Evolutionary conservation across 2,888 invertebrate species (phyloP), one percentile per base, ranked within the genome.

Genomic region (Cataglyphis cursor): DNA sequence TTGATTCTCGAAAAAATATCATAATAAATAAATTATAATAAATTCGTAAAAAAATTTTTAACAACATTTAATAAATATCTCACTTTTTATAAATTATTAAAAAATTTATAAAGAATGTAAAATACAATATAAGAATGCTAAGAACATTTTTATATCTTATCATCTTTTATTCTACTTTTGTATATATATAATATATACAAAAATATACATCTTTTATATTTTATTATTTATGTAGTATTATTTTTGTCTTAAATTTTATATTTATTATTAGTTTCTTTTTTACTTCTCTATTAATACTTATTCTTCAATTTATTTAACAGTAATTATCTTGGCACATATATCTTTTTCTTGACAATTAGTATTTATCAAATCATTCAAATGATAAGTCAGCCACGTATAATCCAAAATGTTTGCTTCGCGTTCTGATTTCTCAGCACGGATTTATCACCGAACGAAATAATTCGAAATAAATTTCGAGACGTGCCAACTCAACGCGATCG

Each of bases 401-500:
- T 21, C n/a, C 51, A 54, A 54, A 51, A 21, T 10, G 54, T 54
- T 54, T 21, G 10, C 54, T 54, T 54, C 10, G 48, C n/a, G 5
- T 72, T 38, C 35, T 54, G 18, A 72, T 54, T 38, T 54, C 10
- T 35, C 24, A 38, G 6, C 12, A 54, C 21, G 9, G 3, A 35
- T 18, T 38, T 18, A 61, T 24, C 28, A n/a, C 15, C 15, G 5
- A 61, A 41, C 1, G 8, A 61, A 73, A 61, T 73, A 59, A 74
- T 44, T 41, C n/a, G 8, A 15, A 31, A 28, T n/a, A 28, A 57
- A 41, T 21, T 57, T 15, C 10, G 35, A 18, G n/a, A 41, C 9
- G n/a, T n/a, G 31, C 41, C 61, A 74, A 31, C 15, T 74, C n/a
- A 21, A 44, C n/a, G n/a, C 31, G 28, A 61, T 61, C 28, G 9